These are phyloP conservation scores for Hemichromis elongatus DNA, from an alignment of 2,113 vertebrate genomes.

Conservation along the genomic window DNA sequence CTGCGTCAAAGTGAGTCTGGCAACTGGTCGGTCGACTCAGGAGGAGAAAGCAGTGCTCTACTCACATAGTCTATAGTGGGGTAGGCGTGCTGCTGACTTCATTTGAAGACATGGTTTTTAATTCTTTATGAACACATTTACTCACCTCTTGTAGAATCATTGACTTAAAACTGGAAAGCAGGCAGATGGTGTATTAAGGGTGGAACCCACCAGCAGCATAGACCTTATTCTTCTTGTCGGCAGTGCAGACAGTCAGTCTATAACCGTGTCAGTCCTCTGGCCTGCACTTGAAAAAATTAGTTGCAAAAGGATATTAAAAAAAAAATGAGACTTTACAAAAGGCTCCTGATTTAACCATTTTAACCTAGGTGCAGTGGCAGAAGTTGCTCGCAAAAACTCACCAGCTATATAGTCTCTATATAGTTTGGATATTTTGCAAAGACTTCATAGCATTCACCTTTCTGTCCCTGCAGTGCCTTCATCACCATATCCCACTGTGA, in stretches of 20 bases:
- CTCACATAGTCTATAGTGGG: not conserved
- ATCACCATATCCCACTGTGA: not conserved
- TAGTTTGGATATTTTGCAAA: not conserved
- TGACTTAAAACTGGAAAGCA: not conserved
- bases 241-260: not conserved
- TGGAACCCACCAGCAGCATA: not conserved
- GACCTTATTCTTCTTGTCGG: not conserved
- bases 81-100: not conserved
- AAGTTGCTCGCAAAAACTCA: not conserved
- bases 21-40: too few species aligned
- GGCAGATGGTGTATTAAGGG: not conserved
- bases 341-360: not conserved
- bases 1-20: too few species aligned
- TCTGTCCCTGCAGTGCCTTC: not conserved
- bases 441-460: not conserved
- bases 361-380: not conserved
- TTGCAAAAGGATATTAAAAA: not conserved
- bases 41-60: not conserved
- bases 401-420: not conserved
- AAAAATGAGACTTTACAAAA: not conserved
- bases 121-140: not conserved
- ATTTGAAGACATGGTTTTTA: not conserved
- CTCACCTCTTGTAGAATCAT: not conserved
- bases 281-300: not conserved
- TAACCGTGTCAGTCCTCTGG: not conserved